A percentile compares a stretch with the other conserved stretches of the same genome.
Evolutionary conservation across 2,888 invertebrate genomes (phyloP).

Genomic region (Nymphalis c-album): DNA sequence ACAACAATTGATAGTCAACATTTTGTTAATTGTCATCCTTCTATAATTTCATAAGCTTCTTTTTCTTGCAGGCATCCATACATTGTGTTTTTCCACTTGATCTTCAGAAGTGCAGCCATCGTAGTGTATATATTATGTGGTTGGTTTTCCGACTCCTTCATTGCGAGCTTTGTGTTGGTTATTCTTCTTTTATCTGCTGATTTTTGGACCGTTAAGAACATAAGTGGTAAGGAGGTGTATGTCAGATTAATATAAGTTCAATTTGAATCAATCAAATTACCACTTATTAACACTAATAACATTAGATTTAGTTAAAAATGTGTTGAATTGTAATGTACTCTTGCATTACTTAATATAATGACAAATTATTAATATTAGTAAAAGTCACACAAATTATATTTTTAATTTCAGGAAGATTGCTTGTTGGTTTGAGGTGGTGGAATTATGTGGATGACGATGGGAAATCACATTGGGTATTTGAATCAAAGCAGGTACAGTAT

Average conservation of each 20-base stretch:
- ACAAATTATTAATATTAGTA: too few relatives aligned
- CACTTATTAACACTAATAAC: too few relatives aligned
- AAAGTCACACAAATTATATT: background rate
- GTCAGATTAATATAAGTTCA: too few relatives aligned
- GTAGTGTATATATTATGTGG: conserved; percentile 94
- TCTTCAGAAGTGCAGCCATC: conserved; percentile 92
- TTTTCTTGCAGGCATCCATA: conserved; percentile 88
- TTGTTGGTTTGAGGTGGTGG: conserved; percentile 99
- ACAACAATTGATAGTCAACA: too few relatives aligned
- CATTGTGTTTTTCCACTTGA: conserved; percentile 94
- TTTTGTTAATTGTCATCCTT: too few relatives aligned
- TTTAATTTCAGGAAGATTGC: conserved; percentile 84
- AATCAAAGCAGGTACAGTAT: conserved; percentile 89
- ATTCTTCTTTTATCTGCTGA: conserved; percentile 96
- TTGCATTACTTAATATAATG: too few relatives aligned
- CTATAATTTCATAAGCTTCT: background rate
- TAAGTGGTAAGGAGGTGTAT: conserved; percentile 83
- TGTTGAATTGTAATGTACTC: too few relatives aligned
- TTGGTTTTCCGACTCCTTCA: conserved; percentile 94
- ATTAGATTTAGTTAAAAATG: too few relatives aligned
- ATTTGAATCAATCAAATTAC: too few relatives aligned
- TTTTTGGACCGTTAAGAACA: conserved; percentile 99
- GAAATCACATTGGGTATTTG: conserved; percentile 98
- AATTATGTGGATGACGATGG: conserved; percentile 99
- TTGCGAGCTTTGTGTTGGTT: conserved; percentile 96